Evolutionary conservation across 2,113 vertebrate species (phyloP), one percentile per base, ranked within the genome.

Genomic region (pig (Sus scrofa)): DNA sequence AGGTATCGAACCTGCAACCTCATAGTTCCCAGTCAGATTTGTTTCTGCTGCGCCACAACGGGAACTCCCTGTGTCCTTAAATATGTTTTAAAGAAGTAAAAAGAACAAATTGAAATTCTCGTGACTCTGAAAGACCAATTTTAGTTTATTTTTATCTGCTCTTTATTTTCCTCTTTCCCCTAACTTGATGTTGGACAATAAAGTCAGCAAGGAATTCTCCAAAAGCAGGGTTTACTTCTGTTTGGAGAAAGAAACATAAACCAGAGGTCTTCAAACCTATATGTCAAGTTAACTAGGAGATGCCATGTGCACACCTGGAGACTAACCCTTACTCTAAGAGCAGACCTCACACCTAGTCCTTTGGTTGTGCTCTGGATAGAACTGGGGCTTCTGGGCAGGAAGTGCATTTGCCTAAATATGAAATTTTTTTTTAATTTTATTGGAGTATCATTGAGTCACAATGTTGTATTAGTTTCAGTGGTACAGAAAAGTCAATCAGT

Each of bases 81-180:
- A 62, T 78, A 52, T 11, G 62, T 32, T 92, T 84, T 93, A 71
- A 79, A 86, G 15, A 94, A 89, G 7, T 91, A 81, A 75, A 87
- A 78, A 70, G 32, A 62, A 74, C 19, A 65, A 56, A n/a, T 77
- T 37, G 44, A 34, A 84, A 89, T 89, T 94, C 20, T 82, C 94
- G 44, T 63, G 39, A 78, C 95, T 1, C 30, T 54, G 27, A 90
- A 65, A 97, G 60, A 83, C n/a, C 56, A 86, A 26, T 94, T 96
- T 94, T 95, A 88, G 60, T 84, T 91, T 68, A 19, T 86, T 94
- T 95, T 62, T 50, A 77, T 85, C 74, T 14, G 24, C 26, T 85
- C 19, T 83, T 88, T 16, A 86, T 30, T 71, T 93, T 91, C 75
- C 20, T 65, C 8, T 90, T 90, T 73, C 56, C 20, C 75, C 67